A percentile compares a stretch with the other conserved stretches of the same genome.
Evolutionary conservation across 2,888 invertebrate species (phyloP).

Genomic region (Drosophila formosana): DNA sequence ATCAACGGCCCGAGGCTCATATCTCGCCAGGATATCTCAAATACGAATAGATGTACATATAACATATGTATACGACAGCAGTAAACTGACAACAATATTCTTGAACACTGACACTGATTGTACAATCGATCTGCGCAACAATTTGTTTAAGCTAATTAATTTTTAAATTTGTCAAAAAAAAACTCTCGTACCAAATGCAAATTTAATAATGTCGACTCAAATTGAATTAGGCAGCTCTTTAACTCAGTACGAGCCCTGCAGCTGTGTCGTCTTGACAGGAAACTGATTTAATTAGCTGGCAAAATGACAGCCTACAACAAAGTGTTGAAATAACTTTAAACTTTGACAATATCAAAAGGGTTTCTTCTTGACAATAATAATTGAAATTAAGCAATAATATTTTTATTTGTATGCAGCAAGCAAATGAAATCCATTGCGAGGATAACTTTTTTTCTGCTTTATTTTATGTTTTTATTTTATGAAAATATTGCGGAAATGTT

Average conservation of each 20-base stretch:
- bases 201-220: conserved; percentile 34
- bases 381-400: no score
- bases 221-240: conserved; percentile 19
- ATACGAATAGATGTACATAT: conserved; percentile 25
- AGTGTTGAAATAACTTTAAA: conserved; percentile 13
- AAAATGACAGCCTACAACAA: conserved; percentile 14
- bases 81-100: conserved; percentile 31
- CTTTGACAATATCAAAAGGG: neutral
- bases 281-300: conserved; percentile 37
- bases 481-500: neutral
- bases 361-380: neutral
- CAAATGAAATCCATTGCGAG: no score
- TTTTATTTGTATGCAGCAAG: no score
- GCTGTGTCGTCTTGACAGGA: conserved; percentile 1
- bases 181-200: conserved; percentile 20
- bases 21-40: conserved; percentile 38
- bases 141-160: conserved; percentile 38
- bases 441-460: no score
- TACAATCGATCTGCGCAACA: conserved; percentile 27
- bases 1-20: conserved; percentile 15
- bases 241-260: conserved; percentile 5
- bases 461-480: no score
- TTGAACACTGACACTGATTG: conserved; percentile 10
- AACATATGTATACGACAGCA: conserved; percentile 49
- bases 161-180: conserved; percentile 31